Evolutionary conservation across 2,113 vertebrate species (phyloP).

Genomic region (Orthonyx spaldingii): DNA sequence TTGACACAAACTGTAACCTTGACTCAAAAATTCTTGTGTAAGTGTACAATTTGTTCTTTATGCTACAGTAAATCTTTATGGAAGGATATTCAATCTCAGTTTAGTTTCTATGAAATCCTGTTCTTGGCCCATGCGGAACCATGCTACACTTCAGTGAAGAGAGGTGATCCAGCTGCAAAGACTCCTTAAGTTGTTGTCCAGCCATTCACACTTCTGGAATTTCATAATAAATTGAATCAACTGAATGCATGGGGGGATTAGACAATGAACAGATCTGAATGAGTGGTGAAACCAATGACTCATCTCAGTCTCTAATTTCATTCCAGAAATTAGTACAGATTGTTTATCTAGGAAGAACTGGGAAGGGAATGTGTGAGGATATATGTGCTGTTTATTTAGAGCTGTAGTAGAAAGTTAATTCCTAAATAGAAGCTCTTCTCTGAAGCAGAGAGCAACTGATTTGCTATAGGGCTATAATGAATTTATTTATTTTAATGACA

Average conservation of each 20-base stretch:
- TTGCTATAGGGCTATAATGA: not conserved
- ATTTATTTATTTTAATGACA: conserved; percentile 39
- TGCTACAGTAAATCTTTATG: not conserved
- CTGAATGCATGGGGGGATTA: not conserved
- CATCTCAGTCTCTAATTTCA: conserved; percentile 7
- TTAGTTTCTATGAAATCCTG: not conserved
- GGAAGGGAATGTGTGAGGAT: not conserved
- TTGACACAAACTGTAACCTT: not conserved
- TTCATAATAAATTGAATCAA: not conserved
- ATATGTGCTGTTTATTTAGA: conserved; percentile 8
- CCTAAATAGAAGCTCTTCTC: not conserved
- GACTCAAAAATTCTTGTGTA: not conserved
- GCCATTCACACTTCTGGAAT: not conserved
- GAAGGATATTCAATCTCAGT: not conserved
- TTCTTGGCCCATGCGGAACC: not conserved
- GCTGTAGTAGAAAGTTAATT: not conserved
- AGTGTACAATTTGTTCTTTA: not conserved
- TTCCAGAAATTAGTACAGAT: not conserved
- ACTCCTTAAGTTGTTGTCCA: not conserved
- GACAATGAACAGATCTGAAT: not conserved
- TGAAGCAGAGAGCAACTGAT: not conserved
- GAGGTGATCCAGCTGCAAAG: not conserved
- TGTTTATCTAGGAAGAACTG: conserved; percentile 21
- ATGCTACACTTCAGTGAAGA: not conserved
- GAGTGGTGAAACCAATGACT: conserved; percentile 1